These are phyloP conservation scores for Sorex maritimensis DNA, from an alignment of 2,797 vertebrate species.

Conservation along the genomic window DNA sequence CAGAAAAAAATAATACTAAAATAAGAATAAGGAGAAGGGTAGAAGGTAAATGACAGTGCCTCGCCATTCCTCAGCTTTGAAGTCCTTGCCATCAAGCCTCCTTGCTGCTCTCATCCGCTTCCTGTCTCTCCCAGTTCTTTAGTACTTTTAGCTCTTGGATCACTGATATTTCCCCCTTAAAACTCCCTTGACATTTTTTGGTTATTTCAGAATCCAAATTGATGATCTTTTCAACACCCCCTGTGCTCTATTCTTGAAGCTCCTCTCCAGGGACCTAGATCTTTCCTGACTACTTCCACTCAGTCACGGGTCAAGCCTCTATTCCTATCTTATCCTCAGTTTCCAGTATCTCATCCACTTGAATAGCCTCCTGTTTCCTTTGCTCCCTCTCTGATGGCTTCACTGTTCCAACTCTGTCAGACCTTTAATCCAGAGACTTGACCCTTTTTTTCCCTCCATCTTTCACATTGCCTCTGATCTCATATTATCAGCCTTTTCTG, in stretches of 20 bases:
- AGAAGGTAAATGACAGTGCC: no score
- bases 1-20: no score
- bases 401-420: neutral
- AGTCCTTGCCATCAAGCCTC: neutral
- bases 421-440: neutral
- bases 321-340: neutral
- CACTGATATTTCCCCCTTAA: conserved; percentile 20
- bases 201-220: conserved; percentile 64
- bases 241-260: neutral
- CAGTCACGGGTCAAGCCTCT: neutral
- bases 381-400: neutral
- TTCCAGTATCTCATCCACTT: neutral
- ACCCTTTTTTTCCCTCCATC: neutral
- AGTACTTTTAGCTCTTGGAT: conserved; percentile 72
- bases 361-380: neutral
- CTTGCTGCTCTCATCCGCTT: neutral
- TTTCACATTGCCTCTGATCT: neutral
- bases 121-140: neutral
- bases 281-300: neutral
- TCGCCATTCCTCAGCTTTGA: no score
- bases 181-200: conserved; percentile 6
- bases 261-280: neutral
- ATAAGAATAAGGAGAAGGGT: no score
- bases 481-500: neutral
- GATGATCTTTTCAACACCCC: conserved; percentile 42